These are phyloP conservation scores for Phycodurus eques DNA, from an alignment of 2,113 vertebrate species.

Conservation along the genomic window DNA sequence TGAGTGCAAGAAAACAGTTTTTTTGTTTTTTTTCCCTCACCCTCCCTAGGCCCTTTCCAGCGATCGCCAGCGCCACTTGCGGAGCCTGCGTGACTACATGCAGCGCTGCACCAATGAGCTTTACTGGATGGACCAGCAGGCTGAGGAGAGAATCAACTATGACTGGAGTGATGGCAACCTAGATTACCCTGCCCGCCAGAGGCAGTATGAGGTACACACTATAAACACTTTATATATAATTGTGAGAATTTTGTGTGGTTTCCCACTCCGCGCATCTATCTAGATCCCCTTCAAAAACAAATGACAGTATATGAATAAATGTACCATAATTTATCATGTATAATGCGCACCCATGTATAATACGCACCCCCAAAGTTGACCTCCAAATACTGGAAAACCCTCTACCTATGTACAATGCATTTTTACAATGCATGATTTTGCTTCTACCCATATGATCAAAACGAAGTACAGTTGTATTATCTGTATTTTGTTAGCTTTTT, in stretches of 20 bases:
- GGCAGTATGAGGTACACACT: conserved; percentile 86
- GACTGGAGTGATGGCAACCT: conserved; percentile 96
- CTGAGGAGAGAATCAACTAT: conserved; percentile 83
- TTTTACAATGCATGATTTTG: no score
- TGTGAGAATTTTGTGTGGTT: neutral
- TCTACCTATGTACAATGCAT: no score
- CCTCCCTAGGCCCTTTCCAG: conserved; percentile 66
- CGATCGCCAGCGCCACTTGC: conserved; percentile 84
- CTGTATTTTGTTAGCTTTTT: no score
- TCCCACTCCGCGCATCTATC: neutral
- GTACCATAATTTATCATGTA: neutral
- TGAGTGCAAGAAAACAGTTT: neutral
- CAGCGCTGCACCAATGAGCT: conserved; percentile 97
- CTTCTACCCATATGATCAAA: no score
- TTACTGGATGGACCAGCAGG: conserved; percentile 98
- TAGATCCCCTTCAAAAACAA: no score
- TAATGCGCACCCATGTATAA: no score
- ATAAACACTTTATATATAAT: neutral
- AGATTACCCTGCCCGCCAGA: conserved; percentile 88
- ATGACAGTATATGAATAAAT: neutral
- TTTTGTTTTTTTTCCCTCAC: neutral
- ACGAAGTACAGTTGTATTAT: no score
- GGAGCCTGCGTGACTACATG: conserved; percentile 92
- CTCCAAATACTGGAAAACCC: no score
- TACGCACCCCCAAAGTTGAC: no score